Evolutionary conservation across 37 sponge, comb jelly and placozoan species (phyloP).

Genomic region (Chondrosia reniformis): DNA sequence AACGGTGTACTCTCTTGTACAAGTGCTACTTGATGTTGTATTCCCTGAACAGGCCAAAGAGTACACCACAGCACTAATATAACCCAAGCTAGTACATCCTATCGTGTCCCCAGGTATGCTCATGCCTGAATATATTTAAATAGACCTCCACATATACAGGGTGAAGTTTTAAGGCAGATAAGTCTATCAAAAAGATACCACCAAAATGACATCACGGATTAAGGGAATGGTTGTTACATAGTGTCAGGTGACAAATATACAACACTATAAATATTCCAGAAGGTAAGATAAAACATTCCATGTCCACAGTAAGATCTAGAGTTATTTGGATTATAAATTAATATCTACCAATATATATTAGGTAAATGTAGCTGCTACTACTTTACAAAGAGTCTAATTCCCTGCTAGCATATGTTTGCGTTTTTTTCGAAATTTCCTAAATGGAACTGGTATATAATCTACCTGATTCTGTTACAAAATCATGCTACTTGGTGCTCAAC

Average conservation of each 20-base stretch:
- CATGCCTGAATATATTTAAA: background rate
- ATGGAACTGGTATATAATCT: constrained; percentile 31
- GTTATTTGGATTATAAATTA: too few species aligned
- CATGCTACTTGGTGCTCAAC: background rate
- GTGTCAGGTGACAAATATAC: background rate
- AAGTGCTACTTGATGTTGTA: constrained; percentile 28
- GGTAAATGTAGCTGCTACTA: constrained; percentile 11
- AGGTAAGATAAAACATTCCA: too few species aligned
- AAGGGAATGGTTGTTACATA: constrained; percentile 5
- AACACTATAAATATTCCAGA: constrained; percentile 14
- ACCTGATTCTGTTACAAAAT: background rate
- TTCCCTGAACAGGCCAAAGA: constrained; percentile 26
- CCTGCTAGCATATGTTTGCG: constrained; percentile 47
- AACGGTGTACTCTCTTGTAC: constrained; percentile 25
- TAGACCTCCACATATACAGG: constrained; percentile 24
- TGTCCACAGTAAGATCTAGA: too few species aligned
- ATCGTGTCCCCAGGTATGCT: constrained; percentile 28
- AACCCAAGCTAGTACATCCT: background rate
- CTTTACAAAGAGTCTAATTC: constrained; percentile 2
- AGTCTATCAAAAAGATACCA: background rate
- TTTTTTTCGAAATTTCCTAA: constrained; percentile 9
- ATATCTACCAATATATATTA: too few species aligned
- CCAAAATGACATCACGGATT: background rate
- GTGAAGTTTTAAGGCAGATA: background rate
- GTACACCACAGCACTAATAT: constrained; percentile 13